Conservation (phyloP, 2,113 vertebrate genomes). For the Sialia sialis region DNA sequence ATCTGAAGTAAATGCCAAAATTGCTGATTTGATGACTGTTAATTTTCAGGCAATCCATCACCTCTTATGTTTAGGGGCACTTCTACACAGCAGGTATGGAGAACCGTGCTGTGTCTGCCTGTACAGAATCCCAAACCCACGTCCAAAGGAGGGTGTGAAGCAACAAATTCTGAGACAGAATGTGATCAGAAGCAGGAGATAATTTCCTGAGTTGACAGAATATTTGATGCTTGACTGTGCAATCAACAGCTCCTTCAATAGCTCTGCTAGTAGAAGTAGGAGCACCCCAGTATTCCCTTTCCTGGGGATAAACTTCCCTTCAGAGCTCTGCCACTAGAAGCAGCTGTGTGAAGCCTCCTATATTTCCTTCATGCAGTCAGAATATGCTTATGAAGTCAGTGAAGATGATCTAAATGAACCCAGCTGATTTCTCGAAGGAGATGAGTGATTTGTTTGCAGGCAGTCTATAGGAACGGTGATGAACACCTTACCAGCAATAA, state of each 20-base stretch:
- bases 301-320: not conserved
- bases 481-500: not conserved
- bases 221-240: not conserved
- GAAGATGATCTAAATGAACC: not conserved
- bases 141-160: not conserved
- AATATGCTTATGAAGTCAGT: not conserved
- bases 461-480: not conserved
- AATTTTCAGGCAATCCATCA: not conserved
- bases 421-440: not conserved
- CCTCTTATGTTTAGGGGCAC: not conserved
- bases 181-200: not conserved
- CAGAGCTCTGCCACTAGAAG: not conserved
- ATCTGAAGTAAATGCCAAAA: not conserved
- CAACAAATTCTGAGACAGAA: not conserved
- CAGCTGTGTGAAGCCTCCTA: not conserved
- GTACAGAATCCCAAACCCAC: not conserved
- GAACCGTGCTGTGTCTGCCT: not conserved
- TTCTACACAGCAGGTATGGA: not conserved
- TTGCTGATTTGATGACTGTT: not conserved
- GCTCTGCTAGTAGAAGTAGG: not conserved
- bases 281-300: not conserved
- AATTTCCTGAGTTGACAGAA: not conserved
- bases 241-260: not conserved
- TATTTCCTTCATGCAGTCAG: not conserved
- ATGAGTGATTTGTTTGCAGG: not conserved